Evolutionary conservation across 2,113 vertebrate genomes (phyloP), one percentile per base, ranked within the genome.

Genomic region (Electrona antarctica): DNA sequence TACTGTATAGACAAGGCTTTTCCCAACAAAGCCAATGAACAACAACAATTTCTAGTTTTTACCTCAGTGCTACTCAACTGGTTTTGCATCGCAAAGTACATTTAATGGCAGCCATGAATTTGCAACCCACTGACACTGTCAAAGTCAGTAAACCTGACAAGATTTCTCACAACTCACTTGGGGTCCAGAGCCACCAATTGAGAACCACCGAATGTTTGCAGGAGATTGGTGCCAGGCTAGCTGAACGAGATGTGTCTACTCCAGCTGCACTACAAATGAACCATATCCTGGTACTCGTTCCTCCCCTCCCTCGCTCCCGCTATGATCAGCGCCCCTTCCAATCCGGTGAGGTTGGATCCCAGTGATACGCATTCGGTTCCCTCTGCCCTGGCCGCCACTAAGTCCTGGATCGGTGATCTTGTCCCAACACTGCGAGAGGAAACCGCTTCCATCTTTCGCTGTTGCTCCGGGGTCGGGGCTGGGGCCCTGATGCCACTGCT

Each of bases 381-480:
- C 41, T 64, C 75, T 49, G 52, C 81, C 47, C 62, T 15, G 49
- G 60, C 76, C 4, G 55, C 65, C 80, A 67, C 78, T 73, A 86
- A 67, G 66, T 66, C 6, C 51, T 46, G 75, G 78, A 67, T 62
- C 82, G 68, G 33, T 87, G 68, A 67, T 83, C 33, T 41, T 4
- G 33, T 41, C 33, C 1, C 33, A 6, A 1, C 33, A 41, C 33
- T 4, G 33, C 33, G 33, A 41, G 33, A 41, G 33, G 33, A 41
- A 41, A 41, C 21, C 55, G 76, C 65, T 90, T 79, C 81, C 60
- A 56, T 78, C 64, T 87, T 83, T 69, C 86, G 79, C 45, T 84
- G 83, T 0, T 68, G 84, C 74, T 90, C 88, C 0, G 87, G 89
- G 7, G 88, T 88, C 0, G 87, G 84, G 15, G 87, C 85, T 0